phyloP scores from a whole-genome alignment of 2,888 invertebrate genomes.

The Hypolimnas misippus region DNA sequence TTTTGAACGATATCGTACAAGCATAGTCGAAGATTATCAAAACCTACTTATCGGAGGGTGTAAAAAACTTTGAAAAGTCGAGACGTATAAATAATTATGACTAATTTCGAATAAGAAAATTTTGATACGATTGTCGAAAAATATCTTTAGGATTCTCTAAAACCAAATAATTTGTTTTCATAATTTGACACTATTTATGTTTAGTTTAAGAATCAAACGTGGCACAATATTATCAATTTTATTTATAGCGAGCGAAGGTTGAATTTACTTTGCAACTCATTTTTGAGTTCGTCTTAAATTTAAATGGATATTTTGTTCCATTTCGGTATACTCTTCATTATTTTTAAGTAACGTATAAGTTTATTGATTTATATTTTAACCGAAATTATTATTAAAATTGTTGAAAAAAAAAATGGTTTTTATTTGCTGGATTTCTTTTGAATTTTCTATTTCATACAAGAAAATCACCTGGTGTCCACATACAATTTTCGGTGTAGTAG shows the following conservation, averaged over 20 bases:
- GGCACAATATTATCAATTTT: constrained; percentile 13
- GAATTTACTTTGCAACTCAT: not conserved
- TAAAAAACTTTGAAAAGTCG: too few relatives aligned
- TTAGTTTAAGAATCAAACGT: constrained; percentile 4
- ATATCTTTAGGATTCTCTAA: not conserved
- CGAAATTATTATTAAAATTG: constrained; percentile 59
- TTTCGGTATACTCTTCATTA: constrained; percentile 50
- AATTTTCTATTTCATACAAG: too few relatives aligned
- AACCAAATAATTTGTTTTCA: too few relatives aligned
- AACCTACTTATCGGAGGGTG: too few relatives aligned
- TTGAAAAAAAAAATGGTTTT: constrained; percentile 20
- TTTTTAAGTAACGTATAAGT: constrained; percentile 59
- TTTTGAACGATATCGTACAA: too few relatives aligned
- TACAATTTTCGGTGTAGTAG: too few relatives aligned
- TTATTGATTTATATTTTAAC: constrained; percentile 64
- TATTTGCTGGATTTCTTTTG: not conserved
- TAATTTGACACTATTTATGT: constrained; percentile 1
- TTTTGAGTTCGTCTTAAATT: constrained; percentile 3
- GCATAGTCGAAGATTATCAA: too few relatives aligned
- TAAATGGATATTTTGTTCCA: constrained; percentile 1
- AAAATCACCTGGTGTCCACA: too few relatives aligned
- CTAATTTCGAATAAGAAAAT: too few relatives aligned
- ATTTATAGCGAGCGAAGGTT: not conserved
- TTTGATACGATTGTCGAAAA: constrained; percentile 1
- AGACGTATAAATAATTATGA: too few relatives aligned